Conservation (phyloP, 2,888 invertebrate species). For the Coremacera marginata region DNA sequence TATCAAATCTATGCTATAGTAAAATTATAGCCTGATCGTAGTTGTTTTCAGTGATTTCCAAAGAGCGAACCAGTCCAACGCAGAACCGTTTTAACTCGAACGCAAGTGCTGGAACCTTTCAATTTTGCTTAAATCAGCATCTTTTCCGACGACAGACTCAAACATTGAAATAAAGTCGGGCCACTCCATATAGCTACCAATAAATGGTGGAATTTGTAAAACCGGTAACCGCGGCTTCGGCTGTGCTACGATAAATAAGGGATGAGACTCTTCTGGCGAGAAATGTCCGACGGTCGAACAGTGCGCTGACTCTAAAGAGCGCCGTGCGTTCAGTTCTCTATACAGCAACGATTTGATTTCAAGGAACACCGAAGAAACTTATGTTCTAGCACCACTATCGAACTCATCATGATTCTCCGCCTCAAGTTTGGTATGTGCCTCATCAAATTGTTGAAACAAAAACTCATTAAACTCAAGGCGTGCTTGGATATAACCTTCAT, state of each 20-base stretch:
- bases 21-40: conserved; percentile 17
- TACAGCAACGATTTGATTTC: conserved; percentile 18
- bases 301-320: conserved; percentile 12
- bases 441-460: conserved; percentile 26
- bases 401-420: conserved; percentile 21
- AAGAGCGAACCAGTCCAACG: conserved; percentile 2
- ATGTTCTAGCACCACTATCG: neutral
- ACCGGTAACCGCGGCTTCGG: neutral
- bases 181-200: neutral
- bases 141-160: neutral
- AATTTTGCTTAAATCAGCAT: neutral
- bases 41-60: conserved; percentile 16
- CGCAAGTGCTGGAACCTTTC: conserved; percentile 27
- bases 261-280: conserved; percentile 20
- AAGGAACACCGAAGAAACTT: conserved; percentile 37
- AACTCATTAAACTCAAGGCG: too few relatives aligned
- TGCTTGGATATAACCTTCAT: too few relatives aligned
- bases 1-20: neutral
- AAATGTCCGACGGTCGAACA: conserved; percentile 33
- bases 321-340: conserved; percentile 29
- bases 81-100: conserved; percentile 14
- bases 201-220: neutral
- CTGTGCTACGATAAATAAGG: neutral
- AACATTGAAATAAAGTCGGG: neutral
- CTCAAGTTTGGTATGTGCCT: conserved; percentile 26